Evolutionary conservation across 2,888 invertebrate genomes (phyloP).

Genomic region (Xestoiulus laeticollis): DNA sequence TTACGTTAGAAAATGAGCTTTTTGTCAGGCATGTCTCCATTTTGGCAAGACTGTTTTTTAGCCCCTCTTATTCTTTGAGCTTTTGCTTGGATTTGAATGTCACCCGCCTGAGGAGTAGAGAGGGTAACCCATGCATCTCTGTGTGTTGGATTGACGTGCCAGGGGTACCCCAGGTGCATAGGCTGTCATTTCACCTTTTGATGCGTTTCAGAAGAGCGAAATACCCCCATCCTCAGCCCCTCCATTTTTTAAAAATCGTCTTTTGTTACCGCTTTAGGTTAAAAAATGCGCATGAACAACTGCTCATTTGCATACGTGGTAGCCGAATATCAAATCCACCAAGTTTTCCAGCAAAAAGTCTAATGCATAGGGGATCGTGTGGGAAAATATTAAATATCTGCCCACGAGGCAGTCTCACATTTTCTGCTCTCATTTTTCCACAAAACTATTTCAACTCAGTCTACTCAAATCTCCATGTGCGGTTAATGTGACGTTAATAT

Average conservation of each 20-base stretch:
- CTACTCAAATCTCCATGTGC: not conserved
- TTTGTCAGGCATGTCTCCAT: conserved; percentile 47
- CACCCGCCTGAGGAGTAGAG: conserved; percentile 24
- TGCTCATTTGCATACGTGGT: conserved; percentile 8
- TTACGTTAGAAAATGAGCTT: conserved; percentile 35
- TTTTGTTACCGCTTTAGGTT: conserved; percentile 30
- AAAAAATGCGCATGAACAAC: conserved; percentile 39
- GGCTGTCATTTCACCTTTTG: conserved; percentile 41
- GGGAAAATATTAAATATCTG: conserved; percentile 40
- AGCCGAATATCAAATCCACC: not conserved
- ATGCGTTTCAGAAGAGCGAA: conserved; percentile 11
- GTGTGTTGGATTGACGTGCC: conserved; percentile 46
- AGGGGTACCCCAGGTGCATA: conserved; percentile 38
- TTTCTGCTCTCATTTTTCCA: conserved; percentile 20
- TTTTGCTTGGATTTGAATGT: conserved; percentile 44
- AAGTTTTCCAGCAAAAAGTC: not conserved
- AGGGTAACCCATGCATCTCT: conserved; percentile 42
- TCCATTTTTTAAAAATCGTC: conserved; percentile 2
- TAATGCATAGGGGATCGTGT: conserved; percentile 5
- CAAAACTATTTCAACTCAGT: not conserved
- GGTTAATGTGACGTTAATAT: not conserved
- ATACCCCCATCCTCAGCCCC: not conserved
- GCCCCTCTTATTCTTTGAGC: not conserved
- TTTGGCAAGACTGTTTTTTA: conserved; percentile 44
- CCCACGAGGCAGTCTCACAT: conserved; percentile 36